Conservation (phyloP, 2,113 vertebrate genomes). For the Perognathus longimembris region DNA sequence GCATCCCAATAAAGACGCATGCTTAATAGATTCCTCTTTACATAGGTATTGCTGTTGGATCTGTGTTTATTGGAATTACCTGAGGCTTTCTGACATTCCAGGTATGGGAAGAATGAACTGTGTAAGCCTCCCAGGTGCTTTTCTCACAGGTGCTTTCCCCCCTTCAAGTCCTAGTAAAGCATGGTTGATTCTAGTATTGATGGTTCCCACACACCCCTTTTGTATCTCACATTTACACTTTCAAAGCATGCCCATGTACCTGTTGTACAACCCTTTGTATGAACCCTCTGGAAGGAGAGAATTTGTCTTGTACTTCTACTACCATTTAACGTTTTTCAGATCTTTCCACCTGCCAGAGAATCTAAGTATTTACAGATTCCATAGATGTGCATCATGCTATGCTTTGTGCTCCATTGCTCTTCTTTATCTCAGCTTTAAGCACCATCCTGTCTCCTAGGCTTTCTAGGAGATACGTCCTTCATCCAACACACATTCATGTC, state of each 20-base stretch:
- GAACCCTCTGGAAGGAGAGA: neutral
- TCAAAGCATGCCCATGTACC: constrained; percentile 1
- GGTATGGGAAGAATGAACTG: neutral
- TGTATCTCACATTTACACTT: neutral
- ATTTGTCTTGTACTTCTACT: neutral
- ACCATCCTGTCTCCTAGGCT: neutral
- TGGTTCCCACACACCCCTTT: neutral
- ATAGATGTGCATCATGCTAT: neutral
- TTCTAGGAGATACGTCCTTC: neutral
- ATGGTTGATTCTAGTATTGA: neutral
- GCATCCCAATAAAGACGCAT: neutral
- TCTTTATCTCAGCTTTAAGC: neutral
- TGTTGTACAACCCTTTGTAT: neutral
- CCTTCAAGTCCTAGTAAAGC: neutral
- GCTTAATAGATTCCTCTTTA: neutral
- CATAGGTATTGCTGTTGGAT: neutral
- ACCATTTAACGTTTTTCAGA: neutral
- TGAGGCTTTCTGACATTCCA: neutral
- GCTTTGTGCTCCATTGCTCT: neutral
- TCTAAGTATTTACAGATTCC: constrained; percentile 37
- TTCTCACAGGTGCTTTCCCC: neutral
- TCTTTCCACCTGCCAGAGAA: constrained; percentile 9
- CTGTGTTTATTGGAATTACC: neutral
- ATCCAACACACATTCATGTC: neutral
- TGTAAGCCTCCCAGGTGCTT: neutral